Evolutionary conservation across 53 echinoderm and acorn worm species (phyloP).

Genomic region (Echinarachnius parma): DNA sequence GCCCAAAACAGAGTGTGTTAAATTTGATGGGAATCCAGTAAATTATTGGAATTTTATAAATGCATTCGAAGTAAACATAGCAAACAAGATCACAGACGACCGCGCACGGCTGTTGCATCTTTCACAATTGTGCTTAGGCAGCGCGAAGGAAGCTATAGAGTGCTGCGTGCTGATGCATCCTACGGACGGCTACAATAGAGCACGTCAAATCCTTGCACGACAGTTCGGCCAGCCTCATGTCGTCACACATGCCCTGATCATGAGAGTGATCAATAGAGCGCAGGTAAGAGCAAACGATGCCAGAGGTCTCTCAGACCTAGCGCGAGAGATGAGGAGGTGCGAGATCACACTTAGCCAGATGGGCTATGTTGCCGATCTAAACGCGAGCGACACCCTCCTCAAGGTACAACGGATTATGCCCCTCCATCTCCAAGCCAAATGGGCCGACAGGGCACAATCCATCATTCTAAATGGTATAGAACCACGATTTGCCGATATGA

Average conservation of each 20-base stretch:
- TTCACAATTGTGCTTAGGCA: constrained; percentile 54
- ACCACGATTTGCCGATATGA: constrained; percentile 41
- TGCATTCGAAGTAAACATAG: constrained; percentile 56
- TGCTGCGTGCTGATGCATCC: constrained; percentile 51
- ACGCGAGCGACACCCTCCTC: constrained; percentile 33
- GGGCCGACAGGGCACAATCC: constrained; percentile 46
- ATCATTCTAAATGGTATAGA: constrained; percentile 9
- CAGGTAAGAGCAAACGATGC: constrained; percentile 27
- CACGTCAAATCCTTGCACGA: constrained; percentile 38
- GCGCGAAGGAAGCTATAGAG: constrained; percentile 47
- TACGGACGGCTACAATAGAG: constrained; percentile 17
- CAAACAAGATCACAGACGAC: constrained; percentile 21
- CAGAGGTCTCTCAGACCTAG: constrained; percentile 39
- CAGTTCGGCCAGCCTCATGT: constrained; percentile 67
- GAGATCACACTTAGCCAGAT: constrained; percentile 37
- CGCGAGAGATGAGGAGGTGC: constrained; percentile 52
- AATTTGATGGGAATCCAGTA: constrained; percentile 59
- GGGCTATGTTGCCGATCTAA: constrained; percentile 38
- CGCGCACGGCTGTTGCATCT: constrained; percentile 41
- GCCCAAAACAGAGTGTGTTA: constrained; percentile 62
- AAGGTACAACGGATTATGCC: constrained; percentile 52
- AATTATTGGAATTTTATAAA: constrained; percentile 63
- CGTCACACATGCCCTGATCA: constrained; percentile 48
- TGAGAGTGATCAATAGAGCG: constrained; percentile 27
- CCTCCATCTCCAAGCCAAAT: constrained; percentile 40